Evolutionary conservation across 2,797 vertebrate genomes (phyloP), one percentile per base, ranked within the genome.

Genomic region (Nyctalus aviator): DNA sequence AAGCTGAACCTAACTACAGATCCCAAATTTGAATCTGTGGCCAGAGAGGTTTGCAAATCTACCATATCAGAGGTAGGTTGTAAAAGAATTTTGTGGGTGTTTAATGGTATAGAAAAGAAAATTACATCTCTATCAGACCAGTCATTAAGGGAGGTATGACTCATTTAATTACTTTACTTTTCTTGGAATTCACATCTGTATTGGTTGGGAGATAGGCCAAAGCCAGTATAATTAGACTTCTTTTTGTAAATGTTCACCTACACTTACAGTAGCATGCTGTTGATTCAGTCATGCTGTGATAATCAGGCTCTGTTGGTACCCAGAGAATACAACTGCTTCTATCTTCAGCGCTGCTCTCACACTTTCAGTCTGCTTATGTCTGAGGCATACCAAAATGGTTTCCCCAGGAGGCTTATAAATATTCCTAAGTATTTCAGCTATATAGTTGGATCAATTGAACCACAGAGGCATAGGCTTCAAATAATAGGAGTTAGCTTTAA

Each of bases 1-100:
- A 99, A 99, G 77, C 96, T 99, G 66, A 99, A 99, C 96, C 97
- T 99, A 97, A 99, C 99, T 20, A 99, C 98, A 15, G 99, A 99
- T 95, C 98, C 99, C 0, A 99, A 99, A 98, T 99, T 99, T 91
- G 99, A 99, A 97, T 99, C 99, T 0, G 99, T 99, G 68, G 99
- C 99, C 10, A 98, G 99, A 93, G 99, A 99, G 88, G 99, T 99
- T 97, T 99, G 99, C 98, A 99, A 99, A 97, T 98, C 98, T 84
- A 99, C 99, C 78, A 99, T 99, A 94, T 96, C 98, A 13, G 99
- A 99, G 98, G 99, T 99, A 95, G 97, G 98, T 57, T 46, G 7
- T 93, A 23, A 62, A 68, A 25, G 50, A 84, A 32, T 72, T 55
- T 90, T 69, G 13, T 86, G 44, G 13, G 2, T 81, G 25, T 68